Evolutionary conservation across 2,888 invertebrate species (phyloP).

Genomic region (Drosophila meridionalis): DNA sequence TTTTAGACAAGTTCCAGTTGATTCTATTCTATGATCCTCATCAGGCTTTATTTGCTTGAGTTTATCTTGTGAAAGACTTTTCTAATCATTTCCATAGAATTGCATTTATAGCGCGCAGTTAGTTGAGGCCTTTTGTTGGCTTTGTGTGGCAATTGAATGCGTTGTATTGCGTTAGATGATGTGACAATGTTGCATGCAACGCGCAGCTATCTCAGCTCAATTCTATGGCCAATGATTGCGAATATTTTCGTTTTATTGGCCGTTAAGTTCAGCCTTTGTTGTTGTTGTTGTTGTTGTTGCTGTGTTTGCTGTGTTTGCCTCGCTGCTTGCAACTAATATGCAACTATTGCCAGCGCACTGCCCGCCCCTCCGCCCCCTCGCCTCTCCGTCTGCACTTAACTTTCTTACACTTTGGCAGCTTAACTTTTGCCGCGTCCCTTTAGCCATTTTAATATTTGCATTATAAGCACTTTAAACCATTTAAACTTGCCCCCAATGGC

Average conservation of each 20-base stretch:
- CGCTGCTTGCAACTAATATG: slow-evolving; percentile 58
- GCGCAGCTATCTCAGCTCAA: not conserved
- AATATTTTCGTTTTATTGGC: slow-evolving; percentile 51
- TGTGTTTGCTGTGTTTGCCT: slow-evolving; percentile 17
- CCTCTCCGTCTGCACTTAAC: slow-evolving; percentile 29
- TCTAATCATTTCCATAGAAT: not conserved
- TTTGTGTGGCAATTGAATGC: slow-evolving; percentile 7
- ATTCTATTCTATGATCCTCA: no score
- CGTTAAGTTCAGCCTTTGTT: slow-evolving; percentile 32
- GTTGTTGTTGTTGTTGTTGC: slow-evolving; percentile 1
- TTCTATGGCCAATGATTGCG: slow-evolving; percentile 19
- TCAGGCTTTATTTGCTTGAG: not conserved
- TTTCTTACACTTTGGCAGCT: slow-evolving; percentile 66
- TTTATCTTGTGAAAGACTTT: not conserved
- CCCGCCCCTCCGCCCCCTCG: not conserved
- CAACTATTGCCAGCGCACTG: slow-evolving; percentile 43
- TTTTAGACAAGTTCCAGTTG: no score
- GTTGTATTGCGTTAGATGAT: slow-evolving; percentile 27
- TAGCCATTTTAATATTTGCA: slow-evolving; percentile 71
- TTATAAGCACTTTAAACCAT: slow-evolving; percentile 77
- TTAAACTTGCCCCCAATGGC: slow-evolving; percentile 68
- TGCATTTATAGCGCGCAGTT: not conserved
- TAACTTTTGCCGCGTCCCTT: slow-evolving; percentile 64
- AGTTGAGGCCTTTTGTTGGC: not conserved
- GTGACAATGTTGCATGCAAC: slow-evolving; percentile 18